Evolutionary conservation across 2,113 vertebrate genomes (phyloP).

Genomic region (Dromiciops gliroides): DNA sequence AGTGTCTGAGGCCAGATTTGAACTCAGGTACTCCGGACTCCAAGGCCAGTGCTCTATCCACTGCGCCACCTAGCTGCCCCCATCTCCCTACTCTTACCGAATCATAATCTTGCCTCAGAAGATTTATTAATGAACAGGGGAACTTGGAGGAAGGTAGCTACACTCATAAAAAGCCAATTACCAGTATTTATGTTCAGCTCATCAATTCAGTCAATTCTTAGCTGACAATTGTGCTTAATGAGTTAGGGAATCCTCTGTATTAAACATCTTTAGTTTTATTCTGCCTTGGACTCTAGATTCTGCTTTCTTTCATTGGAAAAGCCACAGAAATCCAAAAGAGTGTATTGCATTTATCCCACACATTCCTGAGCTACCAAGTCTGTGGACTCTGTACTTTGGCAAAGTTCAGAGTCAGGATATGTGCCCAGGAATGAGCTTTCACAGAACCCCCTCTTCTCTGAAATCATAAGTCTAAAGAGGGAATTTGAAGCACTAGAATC

Average conservation of each 20-base stretch:
- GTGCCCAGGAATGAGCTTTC: not conserved
- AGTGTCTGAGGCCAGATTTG: too few species aligned
- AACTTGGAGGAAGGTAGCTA: not conserved
- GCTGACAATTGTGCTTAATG: not conserved
- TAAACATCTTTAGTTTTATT: not conserved
- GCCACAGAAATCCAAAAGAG: not conserved
- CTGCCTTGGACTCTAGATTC: not conserved
- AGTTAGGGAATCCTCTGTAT: not conserved
- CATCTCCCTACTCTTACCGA: not conserved
- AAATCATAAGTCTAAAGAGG: not conserved
- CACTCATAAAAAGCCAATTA: not conserved
- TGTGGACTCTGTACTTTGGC: not conserved
- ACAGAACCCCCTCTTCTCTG: not conserved
- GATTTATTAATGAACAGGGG: not conserved
- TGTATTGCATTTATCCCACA: not conserved
- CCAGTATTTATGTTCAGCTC: not conserved
- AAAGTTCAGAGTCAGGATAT: not conserved
- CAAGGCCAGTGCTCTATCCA: too few species aligned
- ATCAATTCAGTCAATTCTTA: not conserved
- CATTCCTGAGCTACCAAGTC: not conserved
- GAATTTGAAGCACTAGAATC: not conserved
- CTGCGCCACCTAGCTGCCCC: too few species aligned
- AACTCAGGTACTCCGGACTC: too few species aligned
- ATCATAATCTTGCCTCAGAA: not conserved
- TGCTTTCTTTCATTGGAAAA: not conserved